A percentile compares a stretch with the other conserved stretches of the same genome.
Evolutionary conservation across 1,140 invertebrate genomes (phyloP).

Genomic region (Melipona quadrifasciata): DNA sequence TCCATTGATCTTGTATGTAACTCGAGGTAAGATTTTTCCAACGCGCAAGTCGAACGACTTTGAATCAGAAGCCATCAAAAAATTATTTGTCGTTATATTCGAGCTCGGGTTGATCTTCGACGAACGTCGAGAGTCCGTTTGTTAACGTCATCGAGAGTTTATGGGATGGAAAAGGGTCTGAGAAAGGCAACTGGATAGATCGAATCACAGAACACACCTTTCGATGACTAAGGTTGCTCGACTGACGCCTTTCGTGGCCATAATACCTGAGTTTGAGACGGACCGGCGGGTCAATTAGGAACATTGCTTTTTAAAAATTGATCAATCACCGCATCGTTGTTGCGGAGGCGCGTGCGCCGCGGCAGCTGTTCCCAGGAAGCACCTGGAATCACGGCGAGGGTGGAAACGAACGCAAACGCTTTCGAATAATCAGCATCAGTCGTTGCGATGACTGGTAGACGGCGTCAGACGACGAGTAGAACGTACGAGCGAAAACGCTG

Average conservation of each 20-base stretch:
- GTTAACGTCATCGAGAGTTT: not conserved
- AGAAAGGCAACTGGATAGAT: slow-evolving; percentile 51
- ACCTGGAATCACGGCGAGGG: slow-evolving; percentile 73
- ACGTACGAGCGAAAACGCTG: not conserved
- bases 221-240: slow-evolving; percentile 75
- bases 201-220: slow-evolving; percentile 73
- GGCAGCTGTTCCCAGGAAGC: slow-evolving; percentile 69
- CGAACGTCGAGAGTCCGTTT: not conserved
- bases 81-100: not conserved
- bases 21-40: not conserved
- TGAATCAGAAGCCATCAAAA: not conserved
- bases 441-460: slow-evolving; percentile 12
- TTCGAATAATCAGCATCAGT: slow-evolving; percentile 59
- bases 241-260: slow-evolving; percentile 55
- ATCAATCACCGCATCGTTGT: slow-evolving; percentile 74
- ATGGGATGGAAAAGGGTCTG: slow-evolving; percentile 7
- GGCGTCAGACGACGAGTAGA: not conserved
- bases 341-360: slow-evolving; percentile 69
- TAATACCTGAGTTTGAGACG: slow-evolving; percentile 63
- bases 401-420: slow-evolving; percentile 57
- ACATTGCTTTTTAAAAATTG: slow-evolving; percentile 80
- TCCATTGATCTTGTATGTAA: not conserved
- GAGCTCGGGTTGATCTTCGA: no score
- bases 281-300: slow-evolving; percentile 76
- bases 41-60: not conserved